These are phyloP conservation scores for Crenichthys baileyi DNA, from an alignment of 2,797 vertebrate genomes.

Conservation along the genomic window DNA sequence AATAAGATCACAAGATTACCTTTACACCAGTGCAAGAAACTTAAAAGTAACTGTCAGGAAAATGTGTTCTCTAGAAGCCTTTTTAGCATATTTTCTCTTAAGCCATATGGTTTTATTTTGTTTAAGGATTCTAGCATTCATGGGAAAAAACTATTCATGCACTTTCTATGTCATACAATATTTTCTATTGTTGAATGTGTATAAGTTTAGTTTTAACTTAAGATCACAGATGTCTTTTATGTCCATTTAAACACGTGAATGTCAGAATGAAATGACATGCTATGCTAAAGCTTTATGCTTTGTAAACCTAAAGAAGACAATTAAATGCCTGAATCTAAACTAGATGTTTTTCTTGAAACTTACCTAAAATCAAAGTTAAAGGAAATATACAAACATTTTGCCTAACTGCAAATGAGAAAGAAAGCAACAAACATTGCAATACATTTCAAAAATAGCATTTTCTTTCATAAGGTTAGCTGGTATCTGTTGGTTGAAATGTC, in stretches of 20 bases:
- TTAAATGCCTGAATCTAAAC: neutral
- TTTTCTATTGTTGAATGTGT: neutral
- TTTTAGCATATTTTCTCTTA: conserved; percentile 16
- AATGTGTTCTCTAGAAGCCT: conserved; percentile 13
- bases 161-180: neutral
- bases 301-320: neutral
- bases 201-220: conserved; percentile 5
- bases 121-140: conserved; percentile 21
- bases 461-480: no score
- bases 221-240: conserved; percentile 11
- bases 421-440: neutral
- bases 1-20: conserved; percentile 58
- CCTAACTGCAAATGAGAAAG: neutral
- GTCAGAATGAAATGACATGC: neutral
- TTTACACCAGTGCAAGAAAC: conserved; percentile 6
- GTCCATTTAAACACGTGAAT: neutral
- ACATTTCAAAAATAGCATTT: no score
- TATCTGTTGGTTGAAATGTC: neutral
- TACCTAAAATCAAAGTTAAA: neutral
- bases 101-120: conserved; percentile 5
- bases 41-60: conserved; percentile 34
- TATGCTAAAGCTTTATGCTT: neutral
- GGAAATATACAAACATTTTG: neutral
- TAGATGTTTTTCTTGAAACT: neutral
- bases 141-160: conserved; percentile 11